Conservation (phyloP, 2,888 invertebrate species). For the Xiphydria camelus region DNA sequence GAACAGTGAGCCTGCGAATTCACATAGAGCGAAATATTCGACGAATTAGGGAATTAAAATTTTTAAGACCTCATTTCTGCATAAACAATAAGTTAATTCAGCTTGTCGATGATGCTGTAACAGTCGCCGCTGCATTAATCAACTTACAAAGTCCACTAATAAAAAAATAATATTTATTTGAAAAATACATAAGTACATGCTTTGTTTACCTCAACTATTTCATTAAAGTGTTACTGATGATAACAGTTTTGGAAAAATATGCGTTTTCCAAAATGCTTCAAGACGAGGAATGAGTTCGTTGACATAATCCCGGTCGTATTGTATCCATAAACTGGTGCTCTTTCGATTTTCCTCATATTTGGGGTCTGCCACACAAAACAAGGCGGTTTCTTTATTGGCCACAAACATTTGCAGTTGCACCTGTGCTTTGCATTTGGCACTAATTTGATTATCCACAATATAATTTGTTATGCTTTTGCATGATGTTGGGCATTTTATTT, state of each 20-base stretch:
- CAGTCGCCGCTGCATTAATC: slow-evolving; percentile 21
- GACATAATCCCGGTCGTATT: no score
- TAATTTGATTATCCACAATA: slow-evolving; percentile 15
- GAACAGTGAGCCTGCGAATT: slow-evolving; percentile 27
- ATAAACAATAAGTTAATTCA: slow-evolving; percentile 15
- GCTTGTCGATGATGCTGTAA: slow-evolving; percentile 16
- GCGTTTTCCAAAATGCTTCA: no score
- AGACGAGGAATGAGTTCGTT: no score
- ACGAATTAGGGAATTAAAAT: slow-evolving; percentile 25
- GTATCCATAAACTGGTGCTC: no score
- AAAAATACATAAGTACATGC: no score
- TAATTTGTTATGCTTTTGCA: slow-evolving; percentile 15
- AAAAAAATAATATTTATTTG: no score
- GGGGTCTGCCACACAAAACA: slow-evolving; percentile 25
- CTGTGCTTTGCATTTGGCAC: slow-evolving; percentile 21
- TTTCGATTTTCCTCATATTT: slow-evolving; percentile 19
- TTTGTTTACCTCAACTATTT: no score
- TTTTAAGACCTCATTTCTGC: slow-evolving; percentile 24
- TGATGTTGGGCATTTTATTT: slow-evolving; percentile 29
- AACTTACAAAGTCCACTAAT: slow-evolving; percentile 25
- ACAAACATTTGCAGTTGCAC: slow-evolving; percentile 29
- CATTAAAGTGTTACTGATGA: no score
- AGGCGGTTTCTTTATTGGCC: slow-evolving; percentile 15
- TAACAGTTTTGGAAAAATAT: no score
- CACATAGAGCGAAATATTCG: slow-evolving; percentile 30